Conservation (phyloP, 2,888 invertebrate species). For the Aporophyla nigra region DNA sequence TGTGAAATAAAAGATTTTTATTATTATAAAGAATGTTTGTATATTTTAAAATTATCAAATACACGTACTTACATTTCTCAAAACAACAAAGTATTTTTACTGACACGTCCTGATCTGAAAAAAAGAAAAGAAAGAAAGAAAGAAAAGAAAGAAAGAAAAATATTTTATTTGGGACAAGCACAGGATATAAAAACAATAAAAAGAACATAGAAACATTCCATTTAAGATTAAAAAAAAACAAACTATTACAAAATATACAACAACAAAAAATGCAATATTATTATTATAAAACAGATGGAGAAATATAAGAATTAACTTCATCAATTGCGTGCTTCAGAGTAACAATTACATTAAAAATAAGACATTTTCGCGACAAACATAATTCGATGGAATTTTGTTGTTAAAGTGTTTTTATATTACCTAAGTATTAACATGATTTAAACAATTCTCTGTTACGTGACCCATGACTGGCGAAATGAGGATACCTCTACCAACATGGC, state of each 20-base stretch:
- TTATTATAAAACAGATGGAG: no score
- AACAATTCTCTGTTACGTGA: no score
- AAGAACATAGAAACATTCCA: no score
- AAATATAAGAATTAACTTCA: background rate
- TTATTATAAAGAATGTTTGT: background rate
- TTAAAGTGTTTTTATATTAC: background rate
- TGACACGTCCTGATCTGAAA: background rate
- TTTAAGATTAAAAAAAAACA: no score
- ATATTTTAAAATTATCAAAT: background rate
- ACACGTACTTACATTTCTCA: constrained; percentile 5
- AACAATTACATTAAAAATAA: background rate
- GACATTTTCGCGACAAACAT: background rate
- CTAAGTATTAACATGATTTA: background rate
- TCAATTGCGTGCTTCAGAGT: background rate
- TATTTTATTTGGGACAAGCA: no score
- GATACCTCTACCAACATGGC: background rate
- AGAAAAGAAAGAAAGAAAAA: no score
- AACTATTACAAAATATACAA: no score
- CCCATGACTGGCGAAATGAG: background rate
- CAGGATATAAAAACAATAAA: no score
- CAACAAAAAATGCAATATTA: no score
- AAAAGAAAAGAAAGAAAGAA: no score
- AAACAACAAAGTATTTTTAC: background rate
- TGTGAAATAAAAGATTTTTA: no score
- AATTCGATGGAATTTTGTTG: background rate